Conservation (phyloP, 2,888 invertebrate species). For the Lasioglossum vierecki region DNA sequence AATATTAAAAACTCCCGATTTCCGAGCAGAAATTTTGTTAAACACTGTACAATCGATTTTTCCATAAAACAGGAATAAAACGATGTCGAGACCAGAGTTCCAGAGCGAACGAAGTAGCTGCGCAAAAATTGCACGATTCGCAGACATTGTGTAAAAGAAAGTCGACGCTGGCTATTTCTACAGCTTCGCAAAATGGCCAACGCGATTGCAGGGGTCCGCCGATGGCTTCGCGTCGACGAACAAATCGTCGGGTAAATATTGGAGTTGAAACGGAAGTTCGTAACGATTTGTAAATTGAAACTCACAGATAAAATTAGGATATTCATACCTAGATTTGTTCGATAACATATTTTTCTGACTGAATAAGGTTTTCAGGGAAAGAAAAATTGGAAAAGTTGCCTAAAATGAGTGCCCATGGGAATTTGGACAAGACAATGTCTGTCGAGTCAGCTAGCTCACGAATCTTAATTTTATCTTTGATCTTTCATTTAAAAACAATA, state of each 20-base stretch:
- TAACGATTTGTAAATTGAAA: too few relatives aligned
- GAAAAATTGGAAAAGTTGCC: too few relatives aligned
- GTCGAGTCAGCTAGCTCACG: too few relatives aligned
- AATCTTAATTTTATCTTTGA: too few relatives aligned
- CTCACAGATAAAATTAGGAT: too few relatives aligned
- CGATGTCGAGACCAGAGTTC: background rate
- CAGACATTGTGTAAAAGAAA: background rate
- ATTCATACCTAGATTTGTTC: too few relatives aligned
- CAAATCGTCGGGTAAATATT: background rate
- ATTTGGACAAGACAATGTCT: too few relatives aligned
- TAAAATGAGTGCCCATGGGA: too few relatives aligned
- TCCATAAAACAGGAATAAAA: background rate
- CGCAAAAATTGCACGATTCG: background rate
- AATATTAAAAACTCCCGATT: background rate
- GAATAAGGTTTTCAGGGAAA: too few relatives aligned
- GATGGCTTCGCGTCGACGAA: background rate
- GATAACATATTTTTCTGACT: too few relatives aligned
- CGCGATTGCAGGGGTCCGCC: background rate
- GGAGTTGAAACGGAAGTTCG: too few relatives aligned
- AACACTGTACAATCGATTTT: background rate
- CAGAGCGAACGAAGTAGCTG: background rate
- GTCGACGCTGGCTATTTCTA: background rate
- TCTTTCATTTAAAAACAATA: too few relatives aligned
- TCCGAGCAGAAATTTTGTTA: background rate
- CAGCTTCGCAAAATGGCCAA: background rate